These are phyloP conservation scores for Spea bombifrons DNA, from an alignment of 2,113 vertebrate genomes.

Conservation along the genomic window DNA sequence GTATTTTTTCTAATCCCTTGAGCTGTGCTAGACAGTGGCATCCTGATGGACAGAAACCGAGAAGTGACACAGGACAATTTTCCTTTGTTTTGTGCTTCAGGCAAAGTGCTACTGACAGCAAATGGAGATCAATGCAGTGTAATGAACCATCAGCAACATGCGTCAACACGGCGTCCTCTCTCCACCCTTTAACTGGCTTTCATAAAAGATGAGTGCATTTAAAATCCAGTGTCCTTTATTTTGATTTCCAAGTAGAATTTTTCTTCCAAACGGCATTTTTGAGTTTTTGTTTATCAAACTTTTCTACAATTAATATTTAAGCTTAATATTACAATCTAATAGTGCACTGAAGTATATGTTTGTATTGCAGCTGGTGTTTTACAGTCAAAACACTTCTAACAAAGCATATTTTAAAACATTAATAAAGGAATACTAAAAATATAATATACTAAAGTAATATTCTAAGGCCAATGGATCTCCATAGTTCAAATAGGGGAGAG, in stretches of 20 bases:
- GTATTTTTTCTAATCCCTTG: conserved; percentile 14
- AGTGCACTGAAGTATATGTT: no score
- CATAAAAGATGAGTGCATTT: conserved; percentile 21
- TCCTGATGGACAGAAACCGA: conserved; percentile 25
- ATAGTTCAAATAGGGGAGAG: no score
- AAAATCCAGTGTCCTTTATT: background rate
- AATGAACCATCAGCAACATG: conserved; percentile 43
- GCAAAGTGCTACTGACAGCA: conserved; percentile 39
- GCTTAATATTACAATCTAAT: no score
- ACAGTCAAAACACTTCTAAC: no score
- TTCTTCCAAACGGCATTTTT: background rate
- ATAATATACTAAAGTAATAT: no score
- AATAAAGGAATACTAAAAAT: no score
- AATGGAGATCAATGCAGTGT: conserved; percentile 41
- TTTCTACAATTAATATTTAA: background rate
- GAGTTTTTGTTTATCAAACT: background rate
- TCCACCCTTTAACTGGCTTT: conserved; percentile 28
- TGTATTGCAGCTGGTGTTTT: no score
- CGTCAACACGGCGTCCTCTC: conserved; percentile 31
- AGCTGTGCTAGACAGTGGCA: conserved; percentile 14
- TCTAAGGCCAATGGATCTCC: no score
- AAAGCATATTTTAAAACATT: no score
- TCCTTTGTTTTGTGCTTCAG: conserved; percentile 21
- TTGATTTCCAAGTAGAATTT: background rate
- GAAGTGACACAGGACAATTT: conserved; percentile 25